Conservation (phyloP, 1,140 invertebrate genomes). For the Eufriesea mexicana region DNA sequence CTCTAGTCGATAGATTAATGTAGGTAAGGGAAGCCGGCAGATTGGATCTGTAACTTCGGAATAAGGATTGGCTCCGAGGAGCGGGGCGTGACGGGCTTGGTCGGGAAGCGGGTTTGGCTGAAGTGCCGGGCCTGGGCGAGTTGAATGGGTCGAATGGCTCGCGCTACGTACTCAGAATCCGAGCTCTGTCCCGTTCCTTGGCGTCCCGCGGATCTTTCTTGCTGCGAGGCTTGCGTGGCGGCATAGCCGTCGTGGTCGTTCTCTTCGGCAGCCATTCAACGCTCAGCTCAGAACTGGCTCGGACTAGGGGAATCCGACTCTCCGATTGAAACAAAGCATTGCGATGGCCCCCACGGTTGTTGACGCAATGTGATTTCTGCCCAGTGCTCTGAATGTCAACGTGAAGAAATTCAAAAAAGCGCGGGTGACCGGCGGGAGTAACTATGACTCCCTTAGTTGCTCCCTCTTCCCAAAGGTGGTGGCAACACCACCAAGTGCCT, state of each 20-base stretch:
- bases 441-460: slow-evolving; percentile 90
- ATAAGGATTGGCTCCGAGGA: slow-evolving; percentile 91
- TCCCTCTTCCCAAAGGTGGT: no score
- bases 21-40: slow-evolving; percentile 94
- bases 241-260: slow-evolving; percentile 57
- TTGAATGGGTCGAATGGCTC: no score
- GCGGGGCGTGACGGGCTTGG: slow-evolving; percentile 86
- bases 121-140: slow-evolving; percentile 78
- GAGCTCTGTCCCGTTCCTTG: no score
- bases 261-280: slow-evolving; percentile 82
- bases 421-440: slow-evolving; percentile 91
- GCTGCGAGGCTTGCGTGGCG: no score
- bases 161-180: no score
- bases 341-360: slow-evolving; percentile 78
- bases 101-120: slow-evolving; percentile 76
- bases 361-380: slow-evolving; percentile 89
- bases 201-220: no score
- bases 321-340: slow-evolving; percentile 71
- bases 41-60: slow-evolving; percentile 92
- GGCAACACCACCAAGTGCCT: no score
- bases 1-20: slow-evolving; percentile 95
- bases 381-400: slow-evolving; percentile 90
- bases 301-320: slow-evolving; percentile 82
- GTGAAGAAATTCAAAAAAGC: slow-evolving; percentile 87
- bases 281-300: slow-evolving; percentile 89